Conservation (phyloP, 2,113 vertebrate species). For the Melanocharis versteri region DNA sequence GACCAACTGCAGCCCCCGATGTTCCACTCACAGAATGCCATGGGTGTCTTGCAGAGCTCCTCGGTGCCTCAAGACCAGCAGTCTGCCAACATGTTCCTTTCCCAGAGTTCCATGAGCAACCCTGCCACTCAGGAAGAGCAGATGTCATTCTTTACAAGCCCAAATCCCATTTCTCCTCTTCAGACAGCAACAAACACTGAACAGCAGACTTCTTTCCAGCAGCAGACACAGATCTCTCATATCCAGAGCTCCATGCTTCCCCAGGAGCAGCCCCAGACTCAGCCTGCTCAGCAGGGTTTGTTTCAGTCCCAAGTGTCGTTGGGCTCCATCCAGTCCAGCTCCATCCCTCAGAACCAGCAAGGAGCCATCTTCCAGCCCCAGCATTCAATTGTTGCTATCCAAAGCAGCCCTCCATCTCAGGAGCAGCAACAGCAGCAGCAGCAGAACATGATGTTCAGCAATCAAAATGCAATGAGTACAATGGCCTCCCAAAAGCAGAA, state of each 20-base stretch:
- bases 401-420: constrained; percentile 73
- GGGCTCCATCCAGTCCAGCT: constrained; percentile 71
- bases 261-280: constrained; percentile 79
- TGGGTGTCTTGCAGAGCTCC: constrained; percentile 84
- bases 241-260: constrained; percentile 83
- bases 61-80: constrained; percentile 86
- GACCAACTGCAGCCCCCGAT: constrained; percentile 89
- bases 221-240: constrained; percentile 80
- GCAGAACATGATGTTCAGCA: constrained; percentile 77
- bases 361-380: constrained; percentile 84
- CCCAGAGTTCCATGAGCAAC: constrained; percentile 79
- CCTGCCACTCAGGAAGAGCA: constrained; percentile 84
- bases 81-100: constrained; percentile 84
- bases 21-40: constrained; percentile 84
- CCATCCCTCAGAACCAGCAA: constrained; percentile 78
- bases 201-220: constrained; percentile 85
- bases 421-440: constrained; percentile 80
- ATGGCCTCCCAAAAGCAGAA: constrained; percentile 81
- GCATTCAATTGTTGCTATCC: constrained; percentile 80
- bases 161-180: constrained; percentile 80
- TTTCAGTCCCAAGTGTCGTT: constrained; percentile 76
- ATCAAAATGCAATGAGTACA: constrained; percentile 71
- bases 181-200: constrained; percentile 84
- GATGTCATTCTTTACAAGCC: constrained; percentile 85
- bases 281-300: constrained; percentile 71